Evolutionary conservation across 1,140 invertebrate genomes (phyloP).

Genomic region (Euschistus heros): DNA sequence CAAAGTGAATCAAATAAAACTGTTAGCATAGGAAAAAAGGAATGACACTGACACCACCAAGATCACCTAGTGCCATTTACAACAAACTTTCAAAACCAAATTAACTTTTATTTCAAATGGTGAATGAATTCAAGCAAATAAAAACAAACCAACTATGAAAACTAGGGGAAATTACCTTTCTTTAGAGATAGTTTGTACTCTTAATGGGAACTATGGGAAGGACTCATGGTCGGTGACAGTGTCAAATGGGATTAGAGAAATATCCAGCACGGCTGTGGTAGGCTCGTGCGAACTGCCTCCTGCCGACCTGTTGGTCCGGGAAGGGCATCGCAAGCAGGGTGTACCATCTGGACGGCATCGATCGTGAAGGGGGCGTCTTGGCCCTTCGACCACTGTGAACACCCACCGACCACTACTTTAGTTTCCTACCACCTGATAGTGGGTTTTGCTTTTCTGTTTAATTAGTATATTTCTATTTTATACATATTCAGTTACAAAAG

Average conservation of each 20-base stretch:
- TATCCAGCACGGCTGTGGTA: conserved; percentile 67
- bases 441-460: no score
- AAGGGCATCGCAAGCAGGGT: conserved; percentile 80
- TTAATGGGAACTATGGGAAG: conserved; percentile 13
- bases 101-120: no score
- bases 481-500: no score
- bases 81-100: no score
- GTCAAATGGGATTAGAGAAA: conserved; percentile 57
- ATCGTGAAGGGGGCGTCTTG: conserved; percentile 35
- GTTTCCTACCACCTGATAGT: no score
- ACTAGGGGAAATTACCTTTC: neutral
- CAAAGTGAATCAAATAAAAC: no score
- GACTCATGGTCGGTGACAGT: conserved; percentile 14
- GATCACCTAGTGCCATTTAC: neutral
- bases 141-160: neutral
- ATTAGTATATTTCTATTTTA: no score
- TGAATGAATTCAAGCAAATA: no score
- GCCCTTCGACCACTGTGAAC: conserved; percentile 30
- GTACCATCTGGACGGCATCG: conserved; percentile 69
- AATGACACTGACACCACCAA: conserved; percentile 24
- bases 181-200: conserved; percentile 18
- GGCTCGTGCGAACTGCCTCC: conserved; percentile 65
- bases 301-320: conserved; percentile 78
- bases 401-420: neutral
- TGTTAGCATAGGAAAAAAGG: neutral